Conservation (phyloP, 2,113 vertebrate species). For the Felis catus region F.catus_Fca126_mat1.0 CM031413.1:67135501-67136000, state of each 20-base stretch:
- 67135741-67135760: background rate
- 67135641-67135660: background rate
- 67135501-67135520: background rate
- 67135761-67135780: background rate
- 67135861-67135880: background rate
- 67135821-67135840: background rate
- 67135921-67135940: no score
- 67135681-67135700: background rate
- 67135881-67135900: background rate
- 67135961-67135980: background rate
- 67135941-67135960: background rate
- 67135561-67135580: background rate
- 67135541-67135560: background rate
- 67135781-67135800: background rate
- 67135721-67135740: background rate
- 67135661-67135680: background rate
- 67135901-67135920: fast-evolving
- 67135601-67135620: background rate
- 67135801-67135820: background rate
- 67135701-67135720: background rate
- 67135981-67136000: no score
- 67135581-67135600: background rate
- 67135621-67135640: background rate
- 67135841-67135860: background rate
- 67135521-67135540: background rate